Evolutionary conservation across 2,797 vertebrate genomes (phyloP), one percentile per base, ranked within the genome.

Genomic region (Chelonia mydas): DNA sequence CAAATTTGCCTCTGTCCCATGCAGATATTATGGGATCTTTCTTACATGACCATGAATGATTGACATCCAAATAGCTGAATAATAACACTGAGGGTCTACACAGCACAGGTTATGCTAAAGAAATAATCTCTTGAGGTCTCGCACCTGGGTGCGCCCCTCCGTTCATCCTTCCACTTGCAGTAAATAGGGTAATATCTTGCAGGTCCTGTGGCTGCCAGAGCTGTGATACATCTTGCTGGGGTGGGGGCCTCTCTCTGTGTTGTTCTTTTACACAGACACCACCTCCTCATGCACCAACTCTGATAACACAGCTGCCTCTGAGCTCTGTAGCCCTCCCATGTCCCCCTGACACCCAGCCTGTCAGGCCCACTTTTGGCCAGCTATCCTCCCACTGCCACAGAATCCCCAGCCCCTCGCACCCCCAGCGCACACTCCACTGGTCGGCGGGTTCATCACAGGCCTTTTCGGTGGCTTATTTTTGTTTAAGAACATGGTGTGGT

Each of bases 11-110:
- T 53, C 31, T 79, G 59, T 5, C 61, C 13, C 2, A 2, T 1
- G 51, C 81, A 86, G 41, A 23, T 41, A 2, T 45, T 21, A 53
- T 21, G 25, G 11, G 49, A 13, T 11, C 55, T 25, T 16, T 50
- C 61, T 41, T 37, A 10, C 33, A 1, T 15, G 0, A 0, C 5
- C 28, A 16, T 23, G 45, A 77, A 21, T 0, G 3, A 10, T 0
- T 31, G 81, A 11, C 85, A 21, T 27, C 33, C 28, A 65, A 74
- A 41, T 28, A 25, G 59, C 81, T 11, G 53, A 28, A 21, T 37
- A 79, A 27, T 5, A 17, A 31, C 53, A 16, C 19, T 21, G 23
- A 81, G 31, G 23, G 7, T 0, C 0, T 1, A 31, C 0, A 0
- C 53, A 53, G 45, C 3, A 0, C 1, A 5, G 61, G 23, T 28